Evolutionary conservation across 2,797 vertebrate genomes (phyloP), one percentile per base, ranked within the genome.

Genomic region (Epinephelus awoara): DNA sequence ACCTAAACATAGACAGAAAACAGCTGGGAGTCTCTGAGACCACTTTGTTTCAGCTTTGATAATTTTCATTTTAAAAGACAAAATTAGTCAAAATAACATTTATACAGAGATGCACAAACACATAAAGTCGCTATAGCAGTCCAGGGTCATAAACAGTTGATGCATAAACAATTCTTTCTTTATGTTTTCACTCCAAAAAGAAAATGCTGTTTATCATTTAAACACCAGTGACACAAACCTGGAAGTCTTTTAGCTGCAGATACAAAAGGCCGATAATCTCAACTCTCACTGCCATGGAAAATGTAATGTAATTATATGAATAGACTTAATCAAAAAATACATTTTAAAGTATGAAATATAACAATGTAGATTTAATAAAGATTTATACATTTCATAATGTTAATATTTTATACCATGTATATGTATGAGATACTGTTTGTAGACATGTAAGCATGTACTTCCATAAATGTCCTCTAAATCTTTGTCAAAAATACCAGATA

Each of bases 201-300:
- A 51, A 50, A 65, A 27, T 57, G 38, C 17, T 54, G 6, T 44
- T 58, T 3, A 59, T 25, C 15, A 12, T 70, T 70, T 70, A 13
- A 27, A 69, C 19, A 38, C 4, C 6, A 75, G 18, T 2, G 14
- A 12, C 0, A 65, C n/a, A 47, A 58, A 54, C 10, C 4, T 18
- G 54, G 8, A 59, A 2, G 14, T 11, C 1, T 4, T 23, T 59
- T 2, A 7, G 10, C 50, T 44, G 3, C 38, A 49, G 29, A 44
- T 51, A 1, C 12, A 57, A 68, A 1, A 21, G 0, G 10, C 1
- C 4, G 1, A 38, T 44, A 11, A 69, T 14, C 11, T 42, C 18
- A 70, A 4, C 18, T 46, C 7, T 47, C 13, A 54, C 34, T 21
- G 55, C 10, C 18, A 21, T 2, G 29, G 17, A 51, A 56, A 54